phyloP scores from a whole-genome alignment of 2,797 vertebrate genomes.

The Gymnodraco acuticeps region DNA sequence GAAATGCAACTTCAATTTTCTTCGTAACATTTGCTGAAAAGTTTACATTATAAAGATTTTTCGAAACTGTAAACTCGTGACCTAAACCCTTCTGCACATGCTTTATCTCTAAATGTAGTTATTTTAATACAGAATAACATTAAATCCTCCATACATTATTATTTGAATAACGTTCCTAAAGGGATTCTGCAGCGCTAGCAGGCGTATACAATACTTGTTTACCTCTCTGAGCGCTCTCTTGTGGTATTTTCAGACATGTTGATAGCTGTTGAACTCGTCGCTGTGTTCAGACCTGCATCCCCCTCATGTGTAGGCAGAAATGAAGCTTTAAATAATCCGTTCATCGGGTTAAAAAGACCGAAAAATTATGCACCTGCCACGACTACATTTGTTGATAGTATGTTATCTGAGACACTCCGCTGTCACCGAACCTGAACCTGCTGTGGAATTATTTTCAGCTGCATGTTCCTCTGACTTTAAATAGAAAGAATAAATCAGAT shows the following conservation, averaged over 20 bases:
- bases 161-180: not conserved
- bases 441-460: constrained; percentile 7
- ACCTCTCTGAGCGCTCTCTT: not conserved
- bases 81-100: not conserved
- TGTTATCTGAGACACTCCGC: constrained; percentile 8
- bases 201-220: constrained; percentile 12
- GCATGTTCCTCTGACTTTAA: constrained; percentile 5
- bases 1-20: not conserved
- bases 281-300: not conserved
- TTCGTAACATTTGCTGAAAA: not conserved
- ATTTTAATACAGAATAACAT: not conserved
- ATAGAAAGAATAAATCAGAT: not conserved
- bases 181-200: constrained; percentile 1
- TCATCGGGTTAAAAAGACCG: constrained; percentile 4
- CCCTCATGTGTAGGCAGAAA: not conserved
- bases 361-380: constrained; percentile 1
- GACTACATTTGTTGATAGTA: constrained; percentile 9
- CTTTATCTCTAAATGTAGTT: not conserved
- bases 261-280: not conserved
- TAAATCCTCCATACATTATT: not conserved
- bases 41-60: not conserved
- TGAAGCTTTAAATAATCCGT: constrained; percentile 27
- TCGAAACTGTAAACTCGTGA: not conserved
- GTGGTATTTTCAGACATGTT: not conserved
- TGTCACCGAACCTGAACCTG: constrained; percentile 11